These are phyloP conservation scores for Lerema accius DNA, from an alignment of 1,140 invertebrate species.

Conservation along the genomic window DNA sequence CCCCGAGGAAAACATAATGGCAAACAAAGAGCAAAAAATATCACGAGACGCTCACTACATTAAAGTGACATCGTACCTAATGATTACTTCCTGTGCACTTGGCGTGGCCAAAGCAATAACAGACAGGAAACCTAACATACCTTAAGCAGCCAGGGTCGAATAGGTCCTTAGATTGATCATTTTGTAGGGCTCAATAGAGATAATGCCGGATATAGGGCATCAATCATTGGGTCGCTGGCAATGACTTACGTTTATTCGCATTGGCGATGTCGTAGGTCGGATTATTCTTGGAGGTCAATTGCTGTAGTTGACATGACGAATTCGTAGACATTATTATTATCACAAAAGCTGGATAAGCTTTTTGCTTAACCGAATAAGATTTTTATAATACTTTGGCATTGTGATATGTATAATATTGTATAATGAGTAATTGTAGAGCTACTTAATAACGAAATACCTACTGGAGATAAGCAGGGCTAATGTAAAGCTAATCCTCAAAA, in stretches of 20 bases:
- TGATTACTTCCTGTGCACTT: neutral
- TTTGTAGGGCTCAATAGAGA: conserved; percentile 21
- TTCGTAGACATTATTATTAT: too few species aligned
- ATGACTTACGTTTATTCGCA: conserved; percentile 20
- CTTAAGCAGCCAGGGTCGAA: conserved; percentile 12
- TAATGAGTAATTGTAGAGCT: too few species aligned
- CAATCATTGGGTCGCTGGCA: conserved; percentile 21
- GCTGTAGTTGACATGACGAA: neutral
- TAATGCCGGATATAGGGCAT: conserved; percentile 26
- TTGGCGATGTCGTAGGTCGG: conserved; percentile 17
- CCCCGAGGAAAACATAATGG: neutral
- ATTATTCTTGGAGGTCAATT: conserved; percentile 10
- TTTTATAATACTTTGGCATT: too few species aligned
- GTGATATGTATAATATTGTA: too few species aligned
- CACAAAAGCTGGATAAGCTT: too few species aligned
- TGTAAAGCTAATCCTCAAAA: too few species aligned
- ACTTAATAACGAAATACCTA: too few species aligned
- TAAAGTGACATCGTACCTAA: neutral
- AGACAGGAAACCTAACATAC: conserved; percentile 4
- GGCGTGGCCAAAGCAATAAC: neutral
- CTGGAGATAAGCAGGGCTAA: too few species aligned
- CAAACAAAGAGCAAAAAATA: neutral
- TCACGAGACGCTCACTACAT: neutral
- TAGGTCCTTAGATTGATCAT: conserved; percentile 21
- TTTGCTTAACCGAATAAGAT: too few species aligned